These are phyloP conservation scores for Lepidonotus clava DNA, from an alignment of 2,888 invertebrate genomes.

Conservation along the genomic window DNA sequence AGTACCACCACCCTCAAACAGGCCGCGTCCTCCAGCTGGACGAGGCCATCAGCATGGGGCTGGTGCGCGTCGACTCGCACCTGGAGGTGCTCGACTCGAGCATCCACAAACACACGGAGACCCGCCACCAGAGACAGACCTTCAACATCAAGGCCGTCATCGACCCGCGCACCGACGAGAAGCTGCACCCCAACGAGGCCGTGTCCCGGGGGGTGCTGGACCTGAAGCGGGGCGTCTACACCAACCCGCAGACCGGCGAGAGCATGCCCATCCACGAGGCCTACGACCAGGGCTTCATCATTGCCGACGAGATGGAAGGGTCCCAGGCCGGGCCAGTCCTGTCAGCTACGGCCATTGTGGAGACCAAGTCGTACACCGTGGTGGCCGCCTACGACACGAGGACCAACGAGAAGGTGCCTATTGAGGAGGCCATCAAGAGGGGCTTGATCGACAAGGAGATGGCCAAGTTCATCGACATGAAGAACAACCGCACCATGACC, in stretches of 20 bases:
- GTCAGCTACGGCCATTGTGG: constrained; percentile 81
- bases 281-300: constrained; percentile 89
- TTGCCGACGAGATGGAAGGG: constrained; percentile 88
- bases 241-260: constrained; percentile 77
- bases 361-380: constrained; percentile 89
- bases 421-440: constrained; percentile 84
- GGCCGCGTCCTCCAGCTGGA: constrained; percentile 90
- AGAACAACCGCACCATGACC: constrained; percentile 84
- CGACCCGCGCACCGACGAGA: constrained; percentile 84
- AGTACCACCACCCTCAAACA: constrained; percentile 84
- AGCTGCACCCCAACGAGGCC: constrained; percentile 82
- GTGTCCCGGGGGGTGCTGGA: constrained; percentile 80
- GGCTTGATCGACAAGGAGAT: constrained; percentile 85
- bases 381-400: constrained; percentile 88
- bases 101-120: constrained; percentile 34
- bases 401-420: constrained; percentile 91
- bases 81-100: background rate
- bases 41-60: constrained; percentile 63
- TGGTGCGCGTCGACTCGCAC: constrained; percentile 55
- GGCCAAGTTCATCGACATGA: constrained; percentile 82
- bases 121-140: constrained; percentile 56
- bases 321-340: constrained; percentile 79
- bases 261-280: constrained; percentile 88
- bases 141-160: constrained; percentile 82
- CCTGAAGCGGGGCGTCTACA: constrained; percentile 80